These are phyloP conservation scores for Columba janthina DNA, from an alignment of 2,113 vertebrate species.

Conservation along the genomic window DNA sequence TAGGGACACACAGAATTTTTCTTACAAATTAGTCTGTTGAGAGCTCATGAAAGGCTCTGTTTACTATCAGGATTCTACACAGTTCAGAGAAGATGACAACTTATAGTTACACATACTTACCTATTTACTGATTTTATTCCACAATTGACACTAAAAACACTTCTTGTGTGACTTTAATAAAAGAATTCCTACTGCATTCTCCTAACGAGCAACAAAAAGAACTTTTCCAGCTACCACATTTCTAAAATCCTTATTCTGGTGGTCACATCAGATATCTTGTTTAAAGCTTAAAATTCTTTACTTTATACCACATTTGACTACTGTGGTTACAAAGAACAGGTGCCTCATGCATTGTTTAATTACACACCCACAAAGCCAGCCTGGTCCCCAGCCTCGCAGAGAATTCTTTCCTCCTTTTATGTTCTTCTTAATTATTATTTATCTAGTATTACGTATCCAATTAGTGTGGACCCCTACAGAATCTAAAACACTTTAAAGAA, in stretches of 20 bases:
- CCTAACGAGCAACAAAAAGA: neutral
- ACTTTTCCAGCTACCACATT: neutral
- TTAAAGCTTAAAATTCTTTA: neutral
- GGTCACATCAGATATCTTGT: neutral
- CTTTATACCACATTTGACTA: neutral
- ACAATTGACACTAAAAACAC: neutral
- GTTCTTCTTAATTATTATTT: constrained; percentile 24
- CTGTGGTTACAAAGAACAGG: neutral
- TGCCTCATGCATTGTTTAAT: neutral
- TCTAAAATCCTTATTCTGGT: neutral
- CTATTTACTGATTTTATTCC: neutral
- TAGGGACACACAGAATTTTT: neutral
- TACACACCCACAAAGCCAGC: neutral
- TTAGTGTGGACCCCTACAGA: neutral
- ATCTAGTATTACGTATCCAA: neutral
- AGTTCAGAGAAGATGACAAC: neutral
- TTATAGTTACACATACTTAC: neutral
- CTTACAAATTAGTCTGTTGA: neutral
- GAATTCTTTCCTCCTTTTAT: neutral
- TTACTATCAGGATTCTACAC: neutral
- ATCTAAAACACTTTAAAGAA: neutral
- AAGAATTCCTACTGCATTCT: neutral
- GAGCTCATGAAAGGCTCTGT: neutral
- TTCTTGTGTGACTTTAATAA: neutral
- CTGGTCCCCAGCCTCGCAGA: neutral